Conservation (phyloP, 2,797 vertebrate species). For the Xenentodon cancila region DNA sequence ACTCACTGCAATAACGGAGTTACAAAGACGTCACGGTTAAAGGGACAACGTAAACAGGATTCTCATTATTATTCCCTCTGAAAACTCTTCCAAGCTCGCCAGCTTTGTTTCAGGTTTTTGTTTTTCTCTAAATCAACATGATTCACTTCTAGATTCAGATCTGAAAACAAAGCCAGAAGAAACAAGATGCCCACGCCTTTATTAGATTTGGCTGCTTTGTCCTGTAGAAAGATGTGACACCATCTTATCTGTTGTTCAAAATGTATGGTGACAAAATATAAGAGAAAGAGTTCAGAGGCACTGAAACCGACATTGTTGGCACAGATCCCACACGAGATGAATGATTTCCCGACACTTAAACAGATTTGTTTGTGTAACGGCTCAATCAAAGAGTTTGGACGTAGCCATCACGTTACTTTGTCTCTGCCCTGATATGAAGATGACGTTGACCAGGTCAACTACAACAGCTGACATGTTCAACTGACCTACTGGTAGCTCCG, state of each 20-base stretch:
- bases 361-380: neutral
- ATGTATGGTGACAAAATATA: neutral
- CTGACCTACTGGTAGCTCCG: too few relatives aligned
- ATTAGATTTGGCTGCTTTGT: neutral
- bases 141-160: slow-evolving; percentile 1
- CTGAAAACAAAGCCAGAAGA: slow-evolving; percentile 11
- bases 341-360: neutral
- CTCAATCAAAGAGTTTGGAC: neutral
- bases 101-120: too few relatives aligned
- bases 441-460: neutral
- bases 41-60: too few relatives aligned
- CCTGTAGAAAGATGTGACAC: slow-evolving; percentile 2
- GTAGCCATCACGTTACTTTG: neutral
- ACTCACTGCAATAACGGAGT: too few relatives aligned
- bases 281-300: too few relatives aligned
- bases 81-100: too few relatives aligned
- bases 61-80: too few relatives aligned
- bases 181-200: slow-evolving; percentile 21
- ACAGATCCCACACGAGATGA: neutral
- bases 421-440: slow-evolving; percentile 3
- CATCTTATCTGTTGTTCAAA: neutral
- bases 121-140: too few relatives aligned
- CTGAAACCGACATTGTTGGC: too few relatives aligned
- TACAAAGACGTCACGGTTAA: too few relatives aligned
- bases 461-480: too few relatives aligned